Base-by-base conservation (phyloP, 2,113 vertebrate genomes). In the Colaptes auratus region DNA sequence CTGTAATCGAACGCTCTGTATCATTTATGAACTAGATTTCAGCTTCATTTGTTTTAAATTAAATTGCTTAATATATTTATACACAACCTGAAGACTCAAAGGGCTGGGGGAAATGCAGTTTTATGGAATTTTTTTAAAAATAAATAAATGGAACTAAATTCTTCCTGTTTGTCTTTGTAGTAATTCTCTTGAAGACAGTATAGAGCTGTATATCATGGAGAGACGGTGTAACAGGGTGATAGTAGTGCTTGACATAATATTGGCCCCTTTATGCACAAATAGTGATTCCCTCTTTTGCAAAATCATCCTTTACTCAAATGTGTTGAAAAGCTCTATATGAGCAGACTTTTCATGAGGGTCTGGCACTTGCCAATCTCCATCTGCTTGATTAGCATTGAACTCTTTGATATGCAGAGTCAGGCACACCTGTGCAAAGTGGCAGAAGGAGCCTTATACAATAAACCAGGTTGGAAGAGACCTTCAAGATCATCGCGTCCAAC, bases 1-100 rank as follows among this genome's bases (percentile, higher is more conserved):
- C 20, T 86, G n/a, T 31, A 86, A 24, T 89, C 61, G 56, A 55
- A 96, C 88, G 3, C 20, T 17, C 48, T 83, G 18, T 80, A 83
- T 93, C 61, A 88, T 91, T 82, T 89, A 89, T 81, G 53, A 93
- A n/a, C 50, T 50, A 53, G 17, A 75, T 72, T 91, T 89, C 53
- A 75, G 36, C 31, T 33, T 50, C 27, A 55, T 91, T 93, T 71
- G 4, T 82, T 88, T 92, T 25, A 59, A 88, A 74, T 77, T 52
- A 70, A 48, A 36, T 67, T 79, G 9, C 21, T 53, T 89, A 42
- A 44, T 69, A 24, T 59, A 35, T 70, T 84, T 96, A 30, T 60
- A 39, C 7, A 16, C 18, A 59, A 10, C 46, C 7, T 30, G 14
- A 39, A 78, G 16, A 30, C 5, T 27, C 33, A 50, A 64, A 82